phyloP scores from a whole-genome alignment of 2,888 invertebrate genomes.

The Meiosimyza platycephala region DNA sequence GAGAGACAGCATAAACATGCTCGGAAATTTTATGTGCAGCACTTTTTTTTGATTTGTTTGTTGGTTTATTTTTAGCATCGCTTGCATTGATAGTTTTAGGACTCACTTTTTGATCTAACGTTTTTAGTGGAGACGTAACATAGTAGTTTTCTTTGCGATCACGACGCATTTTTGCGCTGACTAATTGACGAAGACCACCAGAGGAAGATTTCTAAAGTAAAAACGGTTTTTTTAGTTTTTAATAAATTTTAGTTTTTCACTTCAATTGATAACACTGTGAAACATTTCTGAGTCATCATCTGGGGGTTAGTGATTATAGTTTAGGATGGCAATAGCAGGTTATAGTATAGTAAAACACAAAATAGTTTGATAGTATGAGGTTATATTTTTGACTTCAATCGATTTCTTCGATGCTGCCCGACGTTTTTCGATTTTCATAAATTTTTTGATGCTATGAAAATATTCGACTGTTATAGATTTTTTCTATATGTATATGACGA shows the following conservation, averaged over 20 bases:
- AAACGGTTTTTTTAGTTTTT: background rate
- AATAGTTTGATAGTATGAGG: no score
- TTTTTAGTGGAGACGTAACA: slow-evolving; percentile 62
- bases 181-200: slow-evolving; percentile 56
- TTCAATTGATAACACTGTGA: background rate
- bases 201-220: slow-evolving; percentile 42
- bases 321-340: no score
- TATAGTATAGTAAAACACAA: no score
- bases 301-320: no score
- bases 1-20: slow-evolving; percentile 65
- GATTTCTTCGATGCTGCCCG: no score
- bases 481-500: no score
- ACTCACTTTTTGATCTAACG: background rate
- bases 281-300: no score
- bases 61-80: slow-evolving; percentile 12
- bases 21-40: slow-evolving; percentile 64
- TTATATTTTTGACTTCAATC: no score
- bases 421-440: no score
- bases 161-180: slow-evolving; percentile 55
- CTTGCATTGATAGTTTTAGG: background rate
- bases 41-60: slow-evolving; percentile 51
- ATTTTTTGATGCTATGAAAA: no score
- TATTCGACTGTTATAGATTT: no score
- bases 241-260: background rate
- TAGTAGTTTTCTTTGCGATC: slow-evolving; percentile 64